These are phyloP conservation scores for Gryllus longicercus DNA, from an alignment of 2,888 invertebrate genomes.

Conservation along the genomic window DNA sequence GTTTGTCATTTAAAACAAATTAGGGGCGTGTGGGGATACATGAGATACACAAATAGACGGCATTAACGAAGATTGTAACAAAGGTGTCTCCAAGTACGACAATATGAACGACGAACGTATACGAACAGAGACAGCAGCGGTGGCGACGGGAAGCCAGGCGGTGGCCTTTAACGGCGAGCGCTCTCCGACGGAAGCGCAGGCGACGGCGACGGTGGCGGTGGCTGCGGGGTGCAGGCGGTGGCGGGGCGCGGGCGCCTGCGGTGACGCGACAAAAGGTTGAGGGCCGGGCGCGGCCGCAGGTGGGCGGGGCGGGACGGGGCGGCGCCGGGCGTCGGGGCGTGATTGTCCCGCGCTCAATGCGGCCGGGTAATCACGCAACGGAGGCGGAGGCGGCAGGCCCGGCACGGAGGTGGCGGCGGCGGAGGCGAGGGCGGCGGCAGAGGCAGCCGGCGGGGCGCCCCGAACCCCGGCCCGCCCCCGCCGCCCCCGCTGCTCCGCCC, in stretches of 20 bases:
- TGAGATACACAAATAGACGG: too few relatives aligned
- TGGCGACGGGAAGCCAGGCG: not conserved
- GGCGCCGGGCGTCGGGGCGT: not conserved
- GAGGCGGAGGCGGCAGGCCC: not conserved
- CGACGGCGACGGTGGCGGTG: not conserved
- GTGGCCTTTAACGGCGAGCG: not conserved
- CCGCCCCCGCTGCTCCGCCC: not conserved
- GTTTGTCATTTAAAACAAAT: too few relatives aligned
- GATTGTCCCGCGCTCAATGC: slow-evolving; percentile 17
- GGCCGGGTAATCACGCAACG: not conserved
- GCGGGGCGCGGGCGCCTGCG: not conserved
- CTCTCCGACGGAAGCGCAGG: not conserved
- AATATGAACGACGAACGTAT: too few relatives aligned
- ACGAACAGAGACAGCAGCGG: not conserved
- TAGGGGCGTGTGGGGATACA: too few relatives aligned
- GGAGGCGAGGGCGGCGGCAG: not conserved
- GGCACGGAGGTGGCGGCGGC: not conserved
- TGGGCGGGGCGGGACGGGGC: not conserved
- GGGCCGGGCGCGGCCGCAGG: not conserved
- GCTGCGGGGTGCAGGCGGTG: not conserved
- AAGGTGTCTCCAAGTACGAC: too few relatives aligned
- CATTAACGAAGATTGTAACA: too few relatives aligned
- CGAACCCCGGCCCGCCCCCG: not conserved
- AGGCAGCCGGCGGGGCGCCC: not conserved
- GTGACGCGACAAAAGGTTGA: not conserved